phyloP scores from a whole-genome alignment of 2,113 vertebrate species.

The Nothoprocta perdicaria region DNA sequence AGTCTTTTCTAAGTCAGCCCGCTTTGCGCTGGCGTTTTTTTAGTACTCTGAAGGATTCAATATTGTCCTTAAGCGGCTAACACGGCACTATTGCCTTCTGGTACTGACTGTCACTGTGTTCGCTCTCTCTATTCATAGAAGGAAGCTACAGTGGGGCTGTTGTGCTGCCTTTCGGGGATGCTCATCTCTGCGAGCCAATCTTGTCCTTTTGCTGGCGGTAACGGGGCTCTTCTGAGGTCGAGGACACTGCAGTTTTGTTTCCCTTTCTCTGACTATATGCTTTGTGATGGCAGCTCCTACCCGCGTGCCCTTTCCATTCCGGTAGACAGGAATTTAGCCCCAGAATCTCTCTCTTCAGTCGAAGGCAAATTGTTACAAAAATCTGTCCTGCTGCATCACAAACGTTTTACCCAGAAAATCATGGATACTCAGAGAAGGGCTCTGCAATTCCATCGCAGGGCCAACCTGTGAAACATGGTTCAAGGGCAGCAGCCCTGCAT shows the following conservation, averaged over 20 bases:
- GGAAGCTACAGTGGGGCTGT: constrained; percentile 47
- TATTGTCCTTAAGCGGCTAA: not conserved
- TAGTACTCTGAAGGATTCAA: not conserved
- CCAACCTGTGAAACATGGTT: not conserved
- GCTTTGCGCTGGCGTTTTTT: not conserved
- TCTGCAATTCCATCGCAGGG: not conserved
- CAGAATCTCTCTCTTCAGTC: not conserved
- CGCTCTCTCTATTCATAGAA: constrained; percentile 29
- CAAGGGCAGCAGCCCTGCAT: not conserved
- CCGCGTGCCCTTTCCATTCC: constrained; percentile 16
- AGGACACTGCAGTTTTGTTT: constrained; percentile 66
- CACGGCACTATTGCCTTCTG: constrained; percentile 28
- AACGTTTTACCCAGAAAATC: not conserved
- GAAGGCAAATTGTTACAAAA: not conserved
- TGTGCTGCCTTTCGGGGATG: constrained; percentile 43
- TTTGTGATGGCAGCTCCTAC: constrained; percentile 39
- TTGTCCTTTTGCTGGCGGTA: constrained; percentile 22
- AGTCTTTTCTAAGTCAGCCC: not conserved
- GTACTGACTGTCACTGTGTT: constrained; percentile 33
- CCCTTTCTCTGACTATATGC: constrained; percentile 58
- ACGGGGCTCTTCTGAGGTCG: constrained; percentile 9
- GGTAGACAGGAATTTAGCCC: not conserved
- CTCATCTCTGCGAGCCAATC: constrained; percentile 20
- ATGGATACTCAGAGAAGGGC: not conserved
- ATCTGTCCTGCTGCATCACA: not conserved